Evolutionary conservation across 2,888 invertebrate genomes (phyloP).

Genomic region (Blera fallax): DNA sequence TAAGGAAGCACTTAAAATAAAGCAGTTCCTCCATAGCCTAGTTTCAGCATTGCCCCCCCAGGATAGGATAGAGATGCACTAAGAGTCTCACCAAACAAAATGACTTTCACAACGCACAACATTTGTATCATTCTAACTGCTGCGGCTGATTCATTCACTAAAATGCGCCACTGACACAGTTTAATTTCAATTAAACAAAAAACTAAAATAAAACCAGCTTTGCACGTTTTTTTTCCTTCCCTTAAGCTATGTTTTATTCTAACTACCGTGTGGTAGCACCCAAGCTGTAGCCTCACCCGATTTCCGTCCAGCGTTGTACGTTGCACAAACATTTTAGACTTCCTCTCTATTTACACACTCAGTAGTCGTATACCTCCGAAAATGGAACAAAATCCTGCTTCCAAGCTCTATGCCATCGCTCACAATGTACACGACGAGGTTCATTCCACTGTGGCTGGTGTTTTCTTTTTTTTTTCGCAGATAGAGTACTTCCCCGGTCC

Average conservation of each 20-base stretch:
- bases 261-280: constrained; percentile 39
- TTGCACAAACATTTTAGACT: constrained; percentile 38
- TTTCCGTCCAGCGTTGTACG: constrained; percentile 47
- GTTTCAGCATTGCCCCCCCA: neutral
- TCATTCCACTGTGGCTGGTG: constrained; percentile 45
- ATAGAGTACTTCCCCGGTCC: constrained; percentile 44
- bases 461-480: constrained; percentile 9
- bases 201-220: neutral
- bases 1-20: constrained; percentile 5
- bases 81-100: constrained; percentile 21
- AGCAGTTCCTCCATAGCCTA: neutral
- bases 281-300: constrained; percentile 5
- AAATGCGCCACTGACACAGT: constrained; percentile 70
- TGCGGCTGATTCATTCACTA: constrained; percentile 56
- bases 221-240: constrained; percentile 17
- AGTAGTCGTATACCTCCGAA: constrained; percentile 26
- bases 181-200: constrained; percentile 68
- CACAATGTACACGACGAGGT: constrained; percentile 36
- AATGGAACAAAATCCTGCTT: constrained; percentile 56
- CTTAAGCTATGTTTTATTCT: constrained; percentile 26
- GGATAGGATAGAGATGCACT: neutral
- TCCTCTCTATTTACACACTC: constrained; percentile 33
- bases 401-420: constrained; percentile 26
- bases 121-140: constrained; percentile 49
- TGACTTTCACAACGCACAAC: constrained; percentile 13